A percentile compares a stretch with the other conserved stretches of the same genome.
Conservation (phyloP, 2,113 vertebrate genomes). For the Phalacrocorax pelagicus region DNA sequence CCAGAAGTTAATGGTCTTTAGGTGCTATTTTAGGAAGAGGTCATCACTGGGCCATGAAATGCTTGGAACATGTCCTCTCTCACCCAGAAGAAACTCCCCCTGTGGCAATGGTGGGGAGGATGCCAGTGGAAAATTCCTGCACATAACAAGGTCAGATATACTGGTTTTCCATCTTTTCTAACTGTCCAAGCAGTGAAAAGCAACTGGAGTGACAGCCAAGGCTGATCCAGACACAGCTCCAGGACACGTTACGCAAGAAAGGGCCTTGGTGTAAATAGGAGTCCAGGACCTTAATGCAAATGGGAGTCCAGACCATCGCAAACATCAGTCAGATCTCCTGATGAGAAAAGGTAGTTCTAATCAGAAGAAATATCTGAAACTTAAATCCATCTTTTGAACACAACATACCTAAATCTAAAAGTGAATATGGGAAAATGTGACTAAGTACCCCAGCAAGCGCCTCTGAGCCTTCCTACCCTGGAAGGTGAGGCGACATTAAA, state of each 20-base stretch:
- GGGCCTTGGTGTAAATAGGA: neutral
- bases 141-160: neutral
- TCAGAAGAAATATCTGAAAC: neutral
- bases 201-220: neutral
- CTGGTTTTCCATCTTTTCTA: neutral
- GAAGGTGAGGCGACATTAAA: neutral
- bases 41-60: neutral
- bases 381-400: neutral
- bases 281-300: neutral
- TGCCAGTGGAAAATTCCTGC: neutral
- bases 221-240: neutral
- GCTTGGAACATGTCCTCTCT: neutral
- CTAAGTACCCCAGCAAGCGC: neutral
- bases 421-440: neutral
- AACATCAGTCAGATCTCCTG: neutral
- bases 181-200: neutral
- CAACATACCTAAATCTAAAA: neutral
- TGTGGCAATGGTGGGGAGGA: neutral
- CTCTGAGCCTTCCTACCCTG: neutral
- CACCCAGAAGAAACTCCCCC: neutral
- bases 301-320: neutral
- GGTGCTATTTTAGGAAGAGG: neutral
- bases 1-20: neutral
- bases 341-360: neutral
- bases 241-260: neutral